phyloP scores from a whole-genome alignment of 2,113 vertebrate genomes.

The Pygoscelis adeliae region DNA sequence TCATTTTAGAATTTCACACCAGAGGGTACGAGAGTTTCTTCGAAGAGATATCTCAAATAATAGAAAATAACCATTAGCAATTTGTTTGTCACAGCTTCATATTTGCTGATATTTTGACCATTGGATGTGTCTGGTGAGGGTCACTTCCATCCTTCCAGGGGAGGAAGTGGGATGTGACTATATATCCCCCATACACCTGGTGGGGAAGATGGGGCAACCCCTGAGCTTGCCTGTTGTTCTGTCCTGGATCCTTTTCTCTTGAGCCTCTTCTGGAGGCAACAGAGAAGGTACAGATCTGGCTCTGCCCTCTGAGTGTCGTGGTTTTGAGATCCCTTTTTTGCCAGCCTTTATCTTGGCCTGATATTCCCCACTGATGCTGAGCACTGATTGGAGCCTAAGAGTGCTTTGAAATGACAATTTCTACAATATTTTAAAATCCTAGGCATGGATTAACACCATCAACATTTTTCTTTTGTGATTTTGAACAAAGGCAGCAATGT shows the following conservation, averaged over 20 bases:
- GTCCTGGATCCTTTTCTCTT: not conserved
- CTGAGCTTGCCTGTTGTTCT: not conserved
- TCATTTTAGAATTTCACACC: not conserved
- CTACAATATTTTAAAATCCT: not conserved
- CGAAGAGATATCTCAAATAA: not conserved
- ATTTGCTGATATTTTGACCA: not conserved
- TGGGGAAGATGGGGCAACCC: not conserved
- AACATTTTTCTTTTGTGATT: not conserved
- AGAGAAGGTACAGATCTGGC: not conserved
- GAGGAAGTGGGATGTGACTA: not conserved
- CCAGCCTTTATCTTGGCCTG: not conserved
- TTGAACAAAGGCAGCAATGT: not conserved
- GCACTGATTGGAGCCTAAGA: not conserved
- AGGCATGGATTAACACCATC: not conserved
- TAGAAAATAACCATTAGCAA: not conserved
- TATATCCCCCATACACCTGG: not conserved
- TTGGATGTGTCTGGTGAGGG: not conserved
- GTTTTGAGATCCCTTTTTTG: not conserved
- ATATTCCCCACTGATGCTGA: not conserved
- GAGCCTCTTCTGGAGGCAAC: not conserved
- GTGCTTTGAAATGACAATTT: not conserved
- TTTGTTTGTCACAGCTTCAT: not conserved
- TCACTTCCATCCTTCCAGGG: not conserved
- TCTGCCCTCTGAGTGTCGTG: not conserved
- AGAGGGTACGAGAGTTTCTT: not conserved